Evolutionary conservation across 2,113 vertebrate species (phyloP).

Genomic region (Suncus etruscus): DNA sequence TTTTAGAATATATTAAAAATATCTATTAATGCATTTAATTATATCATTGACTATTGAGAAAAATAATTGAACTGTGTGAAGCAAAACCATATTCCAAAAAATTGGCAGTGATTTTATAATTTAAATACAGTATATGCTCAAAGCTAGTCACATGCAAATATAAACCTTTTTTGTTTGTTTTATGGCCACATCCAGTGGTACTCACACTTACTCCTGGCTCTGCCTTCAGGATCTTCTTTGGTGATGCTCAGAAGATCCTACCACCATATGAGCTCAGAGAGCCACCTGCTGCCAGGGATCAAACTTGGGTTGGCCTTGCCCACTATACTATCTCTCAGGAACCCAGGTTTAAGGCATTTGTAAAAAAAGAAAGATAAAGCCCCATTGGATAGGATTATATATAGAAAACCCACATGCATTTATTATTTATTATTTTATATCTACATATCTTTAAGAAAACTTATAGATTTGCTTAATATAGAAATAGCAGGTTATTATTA

Average conservation of each 20-base stretch:
- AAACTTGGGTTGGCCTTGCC: too few relatives aligned
- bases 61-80: constrained; percentile 18
- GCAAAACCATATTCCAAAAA: not conserved
- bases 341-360: too few relatives aligned
- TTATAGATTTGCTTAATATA: not conserved
- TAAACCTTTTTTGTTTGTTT: not conserved
- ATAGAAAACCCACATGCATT: not conserved
- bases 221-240: too few relatives aligned
- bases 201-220: too few relatives aligned
- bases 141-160: too few relatives aligned
- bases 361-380: constrained; percentile 24
- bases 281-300: too few relatives aligned
- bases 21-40: constrained; percentile 29
- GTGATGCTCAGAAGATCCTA: too few relatives aligned
- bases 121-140: too few relatives aligned
- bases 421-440: constrained; percentile 15
- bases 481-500: not conserved
- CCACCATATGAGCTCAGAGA: too few relatives aligned
- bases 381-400: not conserved
- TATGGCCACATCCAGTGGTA: not conserved
- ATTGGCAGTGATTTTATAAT: not conserved
- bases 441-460: constrained; percentile 9
- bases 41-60: not conserved
- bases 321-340: too few relatives aligned
- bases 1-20: constrained; percentile 20